Evolutionary conservation across 2,113 vertebrate species (phyloP).

Genomic region (Rattus norvegicus): DNA sequence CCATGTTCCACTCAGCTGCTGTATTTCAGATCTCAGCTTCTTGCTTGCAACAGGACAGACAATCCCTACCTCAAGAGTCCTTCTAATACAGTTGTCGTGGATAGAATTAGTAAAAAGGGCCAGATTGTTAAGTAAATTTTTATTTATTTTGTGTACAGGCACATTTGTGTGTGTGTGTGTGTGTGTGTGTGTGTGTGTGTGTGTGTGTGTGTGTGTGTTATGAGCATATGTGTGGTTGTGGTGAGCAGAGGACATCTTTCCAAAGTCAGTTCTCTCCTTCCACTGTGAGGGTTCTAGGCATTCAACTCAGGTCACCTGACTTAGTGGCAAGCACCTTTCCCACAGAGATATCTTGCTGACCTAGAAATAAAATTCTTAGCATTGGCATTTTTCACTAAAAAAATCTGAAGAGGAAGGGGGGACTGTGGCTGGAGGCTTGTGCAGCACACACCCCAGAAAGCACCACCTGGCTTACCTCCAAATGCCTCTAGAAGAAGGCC

Average conservation of each 20-base stretch:
- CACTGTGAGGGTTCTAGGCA: neutral
- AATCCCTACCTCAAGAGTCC: neutral
- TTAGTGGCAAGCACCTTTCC: neutral
- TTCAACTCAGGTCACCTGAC: neutral
- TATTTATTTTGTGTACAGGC: neutral
- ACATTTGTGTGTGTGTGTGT: too few relatives aligned
- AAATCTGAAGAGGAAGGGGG: neutral
- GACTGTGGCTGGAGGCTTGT: neutral
- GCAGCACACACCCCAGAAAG: neutral
- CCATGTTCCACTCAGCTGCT: too few relatives aligned
- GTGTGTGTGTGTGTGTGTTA: neutral
- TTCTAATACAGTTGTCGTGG: neutral
- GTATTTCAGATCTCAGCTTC: neutral
- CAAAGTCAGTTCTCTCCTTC: neutral
- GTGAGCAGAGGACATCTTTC: neutral
- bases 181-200: neutral
- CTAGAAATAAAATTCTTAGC: neutral
- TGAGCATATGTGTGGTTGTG: too few relatives aligned
- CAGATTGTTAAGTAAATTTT: neutral
- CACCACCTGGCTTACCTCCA: neutral
- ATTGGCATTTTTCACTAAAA: neutral
- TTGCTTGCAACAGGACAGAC: neutral
- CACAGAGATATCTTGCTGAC: neutral
- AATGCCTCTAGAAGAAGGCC: neutral
- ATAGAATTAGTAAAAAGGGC: neutral